A percentile compares a stretch with the other conserved stretches of the same genome.
These are phyloP conservation scores for Pycnonotus jocosus DNA, from an alignment of 2,113 vertebrate genomes.

Conservation along the genomic window DNA sequence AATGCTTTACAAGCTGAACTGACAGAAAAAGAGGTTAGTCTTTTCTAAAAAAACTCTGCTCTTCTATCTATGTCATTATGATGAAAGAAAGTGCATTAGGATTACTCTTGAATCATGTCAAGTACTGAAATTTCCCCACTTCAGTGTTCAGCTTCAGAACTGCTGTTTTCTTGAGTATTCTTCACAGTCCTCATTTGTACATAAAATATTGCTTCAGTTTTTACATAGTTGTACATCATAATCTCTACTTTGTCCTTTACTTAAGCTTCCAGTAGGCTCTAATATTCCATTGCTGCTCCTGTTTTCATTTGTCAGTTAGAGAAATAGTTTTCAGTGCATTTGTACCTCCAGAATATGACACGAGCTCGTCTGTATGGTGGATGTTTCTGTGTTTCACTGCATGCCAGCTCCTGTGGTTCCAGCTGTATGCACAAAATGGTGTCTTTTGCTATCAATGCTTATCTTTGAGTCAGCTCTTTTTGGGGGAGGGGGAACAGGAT, in stretches of 20 bases:
- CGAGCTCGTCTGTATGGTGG: not conserved
- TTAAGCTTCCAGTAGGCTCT: not conserved
- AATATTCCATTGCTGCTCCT: not conserved
- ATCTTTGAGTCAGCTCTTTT: not conserved
- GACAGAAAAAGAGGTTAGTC: constrained; percentile 95
- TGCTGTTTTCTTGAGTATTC: not conserved
- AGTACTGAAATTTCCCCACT: not conserved
- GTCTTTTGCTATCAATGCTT: constrained; percentile 2
- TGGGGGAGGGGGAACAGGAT: constrained; percentile 41
- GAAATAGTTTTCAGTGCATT: not conserved
- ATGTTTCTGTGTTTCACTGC: not conserved
- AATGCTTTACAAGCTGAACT: constrained; percentile 88
- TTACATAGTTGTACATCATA: not conserved
- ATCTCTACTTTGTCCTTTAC: not conserved
- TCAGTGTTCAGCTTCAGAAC: not conserved
- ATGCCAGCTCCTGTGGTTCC: not conserved
- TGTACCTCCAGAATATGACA: not conserved
- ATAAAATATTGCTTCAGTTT: not conserved
- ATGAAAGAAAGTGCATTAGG: not conserved
- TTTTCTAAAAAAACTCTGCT: not conserved
- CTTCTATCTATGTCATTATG: not conserved
- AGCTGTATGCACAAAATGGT: not conserved
- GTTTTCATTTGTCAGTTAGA: not conserved
- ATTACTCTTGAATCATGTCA: not conserved
- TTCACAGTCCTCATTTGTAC: not conserved